Percentiles rank a stretch among this genome's conserved stretches.
Conservation (phyloP, 2,888 invertebrate genomes). For the Pelosia muscerda region DNA sequence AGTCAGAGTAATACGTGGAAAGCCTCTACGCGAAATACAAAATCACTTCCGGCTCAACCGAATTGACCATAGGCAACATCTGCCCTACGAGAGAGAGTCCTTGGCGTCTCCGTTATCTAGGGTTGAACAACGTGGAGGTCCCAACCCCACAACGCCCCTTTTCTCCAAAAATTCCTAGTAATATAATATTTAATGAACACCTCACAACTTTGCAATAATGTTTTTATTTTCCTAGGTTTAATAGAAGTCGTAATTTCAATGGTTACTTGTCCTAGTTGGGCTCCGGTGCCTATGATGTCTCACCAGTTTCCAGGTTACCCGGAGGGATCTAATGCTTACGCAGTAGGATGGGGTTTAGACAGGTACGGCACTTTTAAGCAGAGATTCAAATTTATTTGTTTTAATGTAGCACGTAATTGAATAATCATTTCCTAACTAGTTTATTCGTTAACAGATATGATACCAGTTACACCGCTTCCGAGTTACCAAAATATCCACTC, state of each 20-base stretch:
- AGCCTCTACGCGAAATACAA: too few species aligned
- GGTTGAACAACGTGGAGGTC: too few species aligned
- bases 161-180: too few species aligned
- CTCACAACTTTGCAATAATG: background rate
- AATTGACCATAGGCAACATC: too few species aligned
- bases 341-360: conserved; percentile 79
- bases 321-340: conserved; percentile 60
- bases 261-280: conserved; percentile 72
- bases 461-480: conserved; percentile 52
- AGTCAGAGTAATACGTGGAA: too few species aligned
- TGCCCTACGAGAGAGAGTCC: too few species aligned
- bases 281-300: conserved; percentile 71
- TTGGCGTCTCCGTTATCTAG: too few species aligned
- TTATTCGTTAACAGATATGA: conserved; percentile 60
- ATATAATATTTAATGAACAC: background rate
- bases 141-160: too few species aligned
- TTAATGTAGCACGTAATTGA: background rate
- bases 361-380: conserved; percentile 57
- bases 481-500: conserved; percentile 61
- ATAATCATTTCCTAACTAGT: background rate
- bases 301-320: conserved; percentile 62
- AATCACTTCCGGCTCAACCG: too few species aligned
- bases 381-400: background rate
- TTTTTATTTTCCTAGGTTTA: conserved; percentile 58
- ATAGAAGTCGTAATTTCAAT: conserved; percentile 74